Percentiles rank a stretch among this genome's conserved stretches.
Conservation (phyloP, 1,140 invertebrate genomes). For the Drosophila mojavensis region DNA sequence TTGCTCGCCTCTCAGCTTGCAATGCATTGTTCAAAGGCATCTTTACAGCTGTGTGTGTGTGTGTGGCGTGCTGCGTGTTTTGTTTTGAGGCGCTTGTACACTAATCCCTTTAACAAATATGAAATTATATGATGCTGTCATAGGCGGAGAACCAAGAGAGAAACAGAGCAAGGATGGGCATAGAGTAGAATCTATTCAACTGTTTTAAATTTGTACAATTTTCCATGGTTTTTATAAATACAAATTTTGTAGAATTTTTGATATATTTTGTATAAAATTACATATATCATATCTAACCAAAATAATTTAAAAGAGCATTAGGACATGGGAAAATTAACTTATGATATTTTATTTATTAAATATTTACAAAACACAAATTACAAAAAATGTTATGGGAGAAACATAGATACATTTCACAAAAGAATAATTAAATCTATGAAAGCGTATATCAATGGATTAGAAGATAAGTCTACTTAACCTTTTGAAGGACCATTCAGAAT, state of each 20-base stretch:
- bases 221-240: constrained; percentile 40
- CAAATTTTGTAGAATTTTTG: constrained; percentile 15
- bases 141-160: constrained; percentile 27
- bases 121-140: constrained; percentile 64
- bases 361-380: too few relatives aligned
- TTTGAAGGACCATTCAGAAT: too few relatives aligned
- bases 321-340: too few relatives aligned
- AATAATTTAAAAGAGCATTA: too few relatives aligned
- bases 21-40: constrained; percentile 14
- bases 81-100: constrained; percentile 32
- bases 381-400: too few relatives aligned
- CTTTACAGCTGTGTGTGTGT: constrained; percentile 10
- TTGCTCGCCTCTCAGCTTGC: constrained; percentile 59
- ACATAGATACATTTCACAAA: too few relatives aligned
- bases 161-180: not conserved
- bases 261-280: too few relatives aligned
- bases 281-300: too few relatives aligned
- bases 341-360: too few relatives aligned
- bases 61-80: constrained; percentile 33
- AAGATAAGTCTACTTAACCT: too few relatives aligned
- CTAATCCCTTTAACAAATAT: constrained; percentile 65
- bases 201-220: constrained; percentile 32
- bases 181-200: not conserved
- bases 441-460: too few relatives aligned
- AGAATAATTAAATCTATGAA: too few relatives aligned